Conservation (phyloP, 1,140 invertebrate genomes). For the Subanguina moxae region DNA sequence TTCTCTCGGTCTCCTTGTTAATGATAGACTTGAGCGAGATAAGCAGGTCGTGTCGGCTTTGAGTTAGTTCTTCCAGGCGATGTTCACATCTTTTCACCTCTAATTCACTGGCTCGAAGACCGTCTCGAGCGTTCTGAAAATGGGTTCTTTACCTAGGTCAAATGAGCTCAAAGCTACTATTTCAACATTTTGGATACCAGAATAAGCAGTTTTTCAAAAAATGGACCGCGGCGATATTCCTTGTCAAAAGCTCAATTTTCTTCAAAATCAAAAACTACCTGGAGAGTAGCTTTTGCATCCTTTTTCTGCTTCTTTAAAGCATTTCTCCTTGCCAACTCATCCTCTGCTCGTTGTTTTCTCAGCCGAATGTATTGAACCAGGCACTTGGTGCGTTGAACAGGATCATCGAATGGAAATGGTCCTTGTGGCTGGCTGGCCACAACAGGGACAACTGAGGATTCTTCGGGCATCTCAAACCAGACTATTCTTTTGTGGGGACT, state of each 20-base stretch:
- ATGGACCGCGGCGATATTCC: no score
- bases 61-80: constrained; percentile 1
- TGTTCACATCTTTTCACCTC: constrained; percentile 2
- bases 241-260: no score
- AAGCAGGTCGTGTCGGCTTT: constrained; percentile 13
- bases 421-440: background rate
- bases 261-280: background rate
- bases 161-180: no score
- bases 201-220: no score
- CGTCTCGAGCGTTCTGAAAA: constrained; percentile 8
- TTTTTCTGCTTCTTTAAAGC: constrained; percentile 35
- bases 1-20: constrained; percentile 11
- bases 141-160: no score
- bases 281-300: constrained; percentile 30
- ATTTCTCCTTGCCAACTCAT: constrained; percentile 30
- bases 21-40: constrained; percentile 9
- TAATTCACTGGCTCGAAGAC: background rate
- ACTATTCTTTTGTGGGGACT: background rate
- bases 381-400: constrained; percentile 23
- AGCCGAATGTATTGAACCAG: constrained; percentile 29
- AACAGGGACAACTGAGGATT: background rate
- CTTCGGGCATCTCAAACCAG: background rate
- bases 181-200: no score
- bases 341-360: constrained; percentile 27
- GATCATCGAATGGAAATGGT: constrained; percentile 29